Percentiles rank a stretch among this genome's conserved stretches.
Evolutionary conservation across 2,113 vertebrate species (phyloP).

Genomic region (Poeciliopsis occidentalis): DNA sequence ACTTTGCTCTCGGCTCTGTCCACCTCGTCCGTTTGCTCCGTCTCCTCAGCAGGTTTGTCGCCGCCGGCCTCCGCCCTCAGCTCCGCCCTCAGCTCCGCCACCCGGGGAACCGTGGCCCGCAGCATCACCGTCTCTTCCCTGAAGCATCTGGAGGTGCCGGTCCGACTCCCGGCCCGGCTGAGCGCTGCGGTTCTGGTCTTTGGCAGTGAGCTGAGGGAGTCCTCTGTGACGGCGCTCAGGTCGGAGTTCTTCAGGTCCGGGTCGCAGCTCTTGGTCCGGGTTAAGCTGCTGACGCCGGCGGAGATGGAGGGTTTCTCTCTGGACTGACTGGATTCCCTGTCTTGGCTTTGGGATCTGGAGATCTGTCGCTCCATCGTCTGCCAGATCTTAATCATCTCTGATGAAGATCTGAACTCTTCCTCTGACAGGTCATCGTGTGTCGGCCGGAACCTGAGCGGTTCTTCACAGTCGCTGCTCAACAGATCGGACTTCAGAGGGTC

Average conservation of each 20-base stretch:
- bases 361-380: conserved; percentile 80
- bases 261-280: neutral
- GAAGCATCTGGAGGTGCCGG: conserved; percentile 36
- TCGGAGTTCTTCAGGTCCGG: conserved; percentile 58
- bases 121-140: conserved; percentile 29
- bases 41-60: conserved; percentile 7
- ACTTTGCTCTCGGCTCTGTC: conserved; percentile 82
- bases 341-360: conserved; percentile 24
- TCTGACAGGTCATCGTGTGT: conserved; percentile 33
- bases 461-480: conserved; percentile 23
- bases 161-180: conserved; percentile 40
- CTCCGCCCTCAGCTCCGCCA: conserved; percentile 65
- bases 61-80: conserved; percentile 64
- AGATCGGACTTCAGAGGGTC: conserved; percentile 31
- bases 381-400: conserved; percentile 85
- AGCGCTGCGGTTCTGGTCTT: conserved; percentile 15
- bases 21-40: conserved; percentile 25
- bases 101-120: conserved; percentile 52
- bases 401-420: conserved; percentile 83
- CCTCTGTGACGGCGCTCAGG: conserved; percentile 73
- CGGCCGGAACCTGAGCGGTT: conserved; percentile 19
- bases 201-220: conserved; percentile 51
- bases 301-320: conserved; percentile 16
- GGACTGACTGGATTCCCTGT: neutral
- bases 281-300: rapidly evolving